Percentiles rank a stretch among this genome's conserved stretches.
These are phyloP conservation scores for Redunca redunca DNA, from an alignment of 2,113 vertebrate species.

Conservation along the genomic window DNA sequence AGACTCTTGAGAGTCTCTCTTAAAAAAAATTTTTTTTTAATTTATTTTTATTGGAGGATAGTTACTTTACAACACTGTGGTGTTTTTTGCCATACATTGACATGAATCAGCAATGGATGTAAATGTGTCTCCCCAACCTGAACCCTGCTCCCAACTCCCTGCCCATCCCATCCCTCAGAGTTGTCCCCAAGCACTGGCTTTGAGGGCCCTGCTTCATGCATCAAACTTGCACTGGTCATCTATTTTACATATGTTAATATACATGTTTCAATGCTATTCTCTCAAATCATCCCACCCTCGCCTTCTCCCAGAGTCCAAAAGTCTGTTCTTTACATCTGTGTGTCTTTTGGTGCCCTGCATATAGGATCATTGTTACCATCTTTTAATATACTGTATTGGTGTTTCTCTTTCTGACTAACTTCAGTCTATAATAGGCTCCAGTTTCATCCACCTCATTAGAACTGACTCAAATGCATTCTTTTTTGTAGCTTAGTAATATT, in stretches of 20 bases:
- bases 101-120: not conserved
- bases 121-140: not conserved
- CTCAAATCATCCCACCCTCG: not conserved
- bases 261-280: not conserved
- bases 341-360: not conserved
- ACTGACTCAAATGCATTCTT: not conserved
- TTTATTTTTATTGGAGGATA: not conserved
- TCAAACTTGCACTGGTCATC: not conserved
- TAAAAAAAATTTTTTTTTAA: not conserved
- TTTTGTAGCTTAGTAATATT: not conserved
- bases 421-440: no score
- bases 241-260: not conserved
- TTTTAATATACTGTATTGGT: no score
- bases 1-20: not conserved
- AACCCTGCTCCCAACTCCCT: not conserved
- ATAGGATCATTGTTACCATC: not conserved
- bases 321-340: not conserved
- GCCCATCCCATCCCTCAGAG: not conserved
- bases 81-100: not conserved
- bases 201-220: not conserved
- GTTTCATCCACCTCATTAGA: no score
- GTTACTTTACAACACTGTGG: not conserved
- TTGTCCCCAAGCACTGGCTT: not conserved
- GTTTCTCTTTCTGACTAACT: no score
- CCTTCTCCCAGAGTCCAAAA: not conserved